These are phyloP conservation scores for Arctopsyche grandis DNA, from an alignment of 1,140 invertebrate genomes.

Conservation along the genomic window DNA sequence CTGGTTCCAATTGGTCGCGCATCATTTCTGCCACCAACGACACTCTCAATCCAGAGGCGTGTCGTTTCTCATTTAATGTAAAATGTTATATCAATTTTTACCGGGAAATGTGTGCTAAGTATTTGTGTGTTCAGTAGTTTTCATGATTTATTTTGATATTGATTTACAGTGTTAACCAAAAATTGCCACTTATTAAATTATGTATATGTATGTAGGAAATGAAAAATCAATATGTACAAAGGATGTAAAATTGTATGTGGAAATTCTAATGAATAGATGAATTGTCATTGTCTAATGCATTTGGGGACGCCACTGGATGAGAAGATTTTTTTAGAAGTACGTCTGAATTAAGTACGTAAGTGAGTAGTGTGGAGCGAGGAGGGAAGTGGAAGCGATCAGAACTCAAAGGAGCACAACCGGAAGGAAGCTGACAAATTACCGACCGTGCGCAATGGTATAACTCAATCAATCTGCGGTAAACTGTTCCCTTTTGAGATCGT, in stretches of 20 bases:
- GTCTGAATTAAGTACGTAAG: conserved; percentile 36
- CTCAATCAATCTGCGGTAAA: conserved; percentile 44
- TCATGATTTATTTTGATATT: too few species aligned
- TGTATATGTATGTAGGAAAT: too few species aligned
- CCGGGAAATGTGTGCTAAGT: too few species aligned
- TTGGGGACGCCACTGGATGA: neutral
- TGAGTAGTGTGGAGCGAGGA: conserved; percentile 34
- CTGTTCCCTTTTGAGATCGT: conserved; percentile 34
- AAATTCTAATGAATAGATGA: neutral
- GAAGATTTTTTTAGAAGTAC: conserved; percentile 25
- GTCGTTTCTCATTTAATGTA: neutral
- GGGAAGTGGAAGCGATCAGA: conserved; percentile 39
- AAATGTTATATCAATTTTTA: neutral
- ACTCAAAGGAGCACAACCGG: conserved; percentile 38
- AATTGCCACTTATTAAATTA: conserved; percentile 3
- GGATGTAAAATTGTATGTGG: neutral
- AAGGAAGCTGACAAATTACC: conserved; percentile 48
- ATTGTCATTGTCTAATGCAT: neutral
- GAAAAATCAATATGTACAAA: too few species aligned
- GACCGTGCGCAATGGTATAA: conserved; percentile 40
- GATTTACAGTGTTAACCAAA: neutral
- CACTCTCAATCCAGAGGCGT: conserved; percentile 27
- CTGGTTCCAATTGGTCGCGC: conserved; percentile 46
- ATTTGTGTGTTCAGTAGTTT: too few species aligned
- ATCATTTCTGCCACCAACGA: conserved; percentile 42